Percentiles rank a stretch among this genome's conserved stretches.
Conservation (phyloP, 2,797 vertebrate genomes). For the Catamblyrhynchus diadema region DNA sequence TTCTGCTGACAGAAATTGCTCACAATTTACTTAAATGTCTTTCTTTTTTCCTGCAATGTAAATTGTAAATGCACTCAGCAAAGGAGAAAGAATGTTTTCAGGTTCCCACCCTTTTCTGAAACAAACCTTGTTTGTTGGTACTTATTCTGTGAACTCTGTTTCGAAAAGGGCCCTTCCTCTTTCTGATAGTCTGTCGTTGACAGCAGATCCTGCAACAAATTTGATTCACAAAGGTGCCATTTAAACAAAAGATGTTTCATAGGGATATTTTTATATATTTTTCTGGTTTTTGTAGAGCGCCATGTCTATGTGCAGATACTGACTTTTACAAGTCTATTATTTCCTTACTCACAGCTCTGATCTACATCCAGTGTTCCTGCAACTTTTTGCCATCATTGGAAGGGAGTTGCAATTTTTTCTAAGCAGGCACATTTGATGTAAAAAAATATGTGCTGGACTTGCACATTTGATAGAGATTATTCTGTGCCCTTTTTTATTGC, state of each 20-base stretch:
- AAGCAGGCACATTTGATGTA: neutral
- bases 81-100: accelerated
- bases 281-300: neutral
- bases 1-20: neutral
- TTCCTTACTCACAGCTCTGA: constrained; percentile 1
- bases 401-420: neutral
- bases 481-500: constrained; percentile 11
- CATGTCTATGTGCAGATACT: neutral
- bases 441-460: neutral
- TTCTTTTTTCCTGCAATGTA: neutral
- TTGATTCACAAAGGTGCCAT: neutral
- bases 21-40: neutral
- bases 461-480: constrained; percentile 2
- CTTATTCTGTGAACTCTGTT: neutral
- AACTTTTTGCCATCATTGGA: neutral
- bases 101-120: neutral
- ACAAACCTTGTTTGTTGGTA: neutral
- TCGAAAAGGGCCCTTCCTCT: neutral
- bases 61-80: neutral
- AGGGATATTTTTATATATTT: neutral
- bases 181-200: neutral
- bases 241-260: neutral
- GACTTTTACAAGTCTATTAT: constrained; percentile 32
- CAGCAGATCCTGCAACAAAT: neutral
- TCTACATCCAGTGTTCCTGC: neutral